Percentiles rank a stretch among this genome's conserved stretches.
phyloP scores from a whole-genome alignment of 2,888 invertebrate genomes.

The Melanostoma mellinum region DNA sequence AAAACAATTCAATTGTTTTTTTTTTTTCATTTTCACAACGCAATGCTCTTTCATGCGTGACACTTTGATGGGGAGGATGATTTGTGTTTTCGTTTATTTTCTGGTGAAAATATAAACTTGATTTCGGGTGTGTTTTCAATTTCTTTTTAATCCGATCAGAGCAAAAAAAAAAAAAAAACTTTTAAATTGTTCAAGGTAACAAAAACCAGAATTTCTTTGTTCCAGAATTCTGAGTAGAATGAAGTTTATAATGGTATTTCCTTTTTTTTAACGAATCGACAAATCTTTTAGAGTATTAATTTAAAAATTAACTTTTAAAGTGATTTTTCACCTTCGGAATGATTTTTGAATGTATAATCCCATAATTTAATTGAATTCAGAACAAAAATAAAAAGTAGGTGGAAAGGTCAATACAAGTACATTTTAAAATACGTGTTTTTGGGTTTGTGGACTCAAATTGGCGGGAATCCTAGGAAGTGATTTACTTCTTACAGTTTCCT shows the following conservation, averaged over 20 bases:
- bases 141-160: constrained; percentile 5
- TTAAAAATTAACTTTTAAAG: constrained; percentile 56
- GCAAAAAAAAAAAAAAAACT: not conserved
- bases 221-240: constrained; percentile 8
- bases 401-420: no score
- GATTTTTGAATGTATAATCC: no score
- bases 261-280: constrained; percentile 22
- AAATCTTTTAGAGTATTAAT: constrained; percentile 26
- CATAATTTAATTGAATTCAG: no score
- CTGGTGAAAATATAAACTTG: constrained; percentile 9
- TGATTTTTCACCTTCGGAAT: not conserved
- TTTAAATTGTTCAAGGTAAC: not conserved
- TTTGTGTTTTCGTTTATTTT: constrained; percentile 1
- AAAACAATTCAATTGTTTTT: constrained; percentile 18
- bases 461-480: no score
- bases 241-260: constrained; percentile 54
- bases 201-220: not conserved
- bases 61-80: not conserved
- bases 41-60: constrained; percentile 23
- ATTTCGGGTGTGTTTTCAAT: constrained; percentile 3
- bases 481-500: no score
- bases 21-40: not conserved
- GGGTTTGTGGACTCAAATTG: no score
- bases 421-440: no score
- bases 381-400: no score